Conservation (phyloP, 2,797 vertebrate species). For the Lophius americanus region DNA sequence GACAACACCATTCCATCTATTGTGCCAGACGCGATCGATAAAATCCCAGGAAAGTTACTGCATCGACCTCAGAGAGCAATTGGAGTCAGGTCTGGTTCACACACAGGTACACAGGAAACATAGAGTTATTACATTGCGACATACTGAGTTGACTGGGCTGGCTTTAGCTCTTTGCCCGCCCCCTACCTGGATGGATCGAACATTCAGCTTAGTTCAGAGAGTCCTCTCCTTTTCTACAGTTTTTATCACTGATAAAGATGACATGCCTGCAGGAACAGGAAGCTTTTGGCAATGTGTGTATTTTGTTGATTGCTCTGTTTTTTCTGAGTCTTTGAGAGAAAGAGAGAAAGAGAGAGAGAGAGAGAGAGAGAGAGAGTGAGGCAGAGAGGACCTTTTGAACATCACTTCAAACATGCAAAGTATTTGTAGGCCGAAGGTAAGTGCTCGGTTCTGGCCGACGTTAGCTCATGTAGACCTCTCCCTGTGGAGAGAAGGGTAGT, state of each 20-base stretch:
- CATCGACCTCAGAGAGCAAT: conserved; percentile 48
- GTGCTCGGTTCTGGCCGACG: conserved; percentile 19
- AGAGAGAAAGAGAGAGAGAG: not conserved
- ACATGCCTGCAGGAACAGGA: conserved; percentile 6
- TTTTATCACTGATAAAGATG: not conserved
- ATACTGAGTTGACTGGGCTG: conserved; percentile 39
- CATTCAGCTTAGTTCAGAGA: conserved; percentile 23
- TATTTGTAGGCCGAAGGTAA: conserved; percentile 1
- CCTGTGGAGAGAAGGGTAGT: conserved; percentile 27
- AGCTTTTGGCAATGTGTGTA: conserved; percentile 3
- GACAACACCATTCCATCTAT: conserved; percentile 18
- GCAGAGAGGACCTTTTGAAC: conserved; percentile 52
- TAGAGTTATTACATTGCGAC: conserved; percentile 56
- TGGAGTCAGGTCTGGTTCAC: conserved; percentile 35
- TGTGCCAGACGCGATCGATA: conserved; percentile 44
- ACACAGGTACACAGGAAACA: conserved; percentile 52
- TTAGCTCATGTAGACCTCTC: conserved; percentile 53
- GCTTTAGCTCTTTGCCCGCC: conserved; percentile 17
- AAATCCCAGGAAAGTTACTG: conserved; percentile 22
- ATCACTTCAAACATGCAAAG: conserved; percentile 38
- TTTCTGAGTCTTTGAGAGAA: conserved; percentile 5
- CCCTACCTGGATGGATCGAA: conserved; percentile 14
- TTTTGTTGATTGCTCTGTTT: conserved; percentile 33
- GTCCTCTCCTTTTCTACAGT: conserved; percentile 20
- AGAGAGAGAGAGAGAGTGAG: not conserved